Conservation (phyloP, 2,888 invertebrate genomes). For the Pterobdella sp. region DNA sequence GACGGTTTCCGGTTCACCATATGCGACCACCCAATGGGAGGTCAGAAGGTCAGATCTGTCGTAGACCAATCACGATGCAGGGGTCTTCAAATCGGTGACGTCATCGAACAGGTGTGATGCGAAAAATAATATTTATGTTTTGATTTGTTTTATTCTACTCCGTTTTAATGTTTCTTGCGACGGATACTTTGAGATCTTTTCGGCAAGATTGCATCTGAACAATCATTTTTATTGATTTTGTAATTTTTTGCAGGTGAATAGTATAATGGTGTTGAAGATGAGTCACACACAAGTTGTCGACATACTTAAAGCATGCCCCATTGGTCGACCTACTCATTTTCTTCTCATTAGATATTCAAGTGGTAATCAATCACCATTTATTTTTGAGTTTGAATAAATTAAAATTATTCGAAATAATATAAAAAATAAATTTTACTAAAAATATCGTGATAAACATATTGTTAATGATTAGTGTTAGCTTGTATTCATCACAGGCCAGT, state of each 20-base stretch:
- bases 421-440: too few species aligned
- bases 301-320: conserved; percentile 25
- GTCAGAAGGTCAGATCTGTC: conserved; percentile 24
- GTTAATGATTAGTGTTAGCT: too few species aligned
- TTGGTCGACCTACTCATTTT: conserved; percentile 13
- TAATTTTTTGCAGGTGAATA: conserved; percentile 10
- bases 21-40: conserved; percentile 5
- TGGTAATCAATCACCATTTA: too few species aligned
- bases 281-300: conserved; percentile 23
- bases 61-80: conserved; percentile 20
- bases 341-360: conserved; percentile 18
- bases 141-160: too few species aligned
- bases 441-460: too few species aligned
- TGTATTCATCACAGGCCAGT: too few species aligned
- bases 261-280: conserved; percentile 14
- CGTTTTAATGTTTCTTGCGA: too few species aligned
- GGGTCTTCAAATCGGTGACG: conserved; percentile 11
- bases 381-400: too few species aligned
- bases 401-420: too few species aligned
- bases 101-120: conserved; percentile 20
- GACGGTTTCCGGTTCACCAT: conserved; percentile 28
- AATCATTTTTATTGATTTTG: neutral
- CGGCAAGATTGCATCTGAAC: too few species aligned
- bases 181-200: too few species aligned
- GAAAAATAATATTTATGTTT: too few species aligned